Conservation (phyloP, 1,140 invertebrate genomes). For the Drosophila serrata region DNA sequence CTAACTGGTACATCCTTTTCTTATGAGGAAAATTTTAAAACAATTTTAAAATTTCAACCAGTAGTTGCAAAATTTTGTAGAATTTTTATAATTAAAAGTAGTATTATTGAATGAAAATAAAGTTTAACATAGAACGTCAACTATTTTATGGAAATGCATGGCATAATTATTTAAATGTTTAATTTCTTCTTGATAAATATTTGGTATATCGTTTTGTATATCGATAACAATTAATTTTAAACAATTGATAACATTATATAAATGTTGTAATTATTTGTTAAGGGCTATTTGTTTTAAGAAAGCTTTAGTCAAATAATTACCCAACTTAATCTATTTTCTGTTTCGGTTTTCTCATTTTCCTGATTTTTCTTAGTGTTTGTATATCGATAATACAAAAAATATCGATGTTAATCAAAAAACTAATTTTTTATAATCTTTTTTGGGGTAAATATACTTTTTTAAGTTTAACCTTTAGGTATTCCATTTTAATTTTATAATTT, state of each 20-base stretch:
- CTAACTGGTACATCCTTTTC: constrained; percentile 15
- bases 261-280: background rate
- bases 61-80: background rate
- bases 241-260: background rate
- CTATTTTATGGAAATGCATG: background rate
- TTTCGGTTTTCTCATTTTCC: no score
- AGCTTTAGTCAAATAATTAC: no score
- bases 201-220: background rate
- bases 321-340: no score
- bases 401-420: no score
- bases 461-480: no score
- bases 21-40: background rate
- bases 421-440: background rate
- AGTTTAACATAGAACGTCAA: background rate
- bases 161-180: background rate
- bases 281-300: no score
- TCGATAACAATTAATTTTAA: background rate
- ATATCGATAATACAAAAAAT: background rate
- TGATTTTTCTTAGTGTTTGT: no score
- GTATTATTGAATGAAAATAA: background rate
- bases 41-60: background rate
- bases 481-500: no score
- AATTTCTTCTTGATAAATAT: background rate
- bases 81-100: background rate
- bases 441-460: no score